Evolutionary conservation across 1,140 invertebrate genomes (phyloP), one percentile per base, ranked within the genome.

Genomic region (Neotoxoptera formosana): DNA sequence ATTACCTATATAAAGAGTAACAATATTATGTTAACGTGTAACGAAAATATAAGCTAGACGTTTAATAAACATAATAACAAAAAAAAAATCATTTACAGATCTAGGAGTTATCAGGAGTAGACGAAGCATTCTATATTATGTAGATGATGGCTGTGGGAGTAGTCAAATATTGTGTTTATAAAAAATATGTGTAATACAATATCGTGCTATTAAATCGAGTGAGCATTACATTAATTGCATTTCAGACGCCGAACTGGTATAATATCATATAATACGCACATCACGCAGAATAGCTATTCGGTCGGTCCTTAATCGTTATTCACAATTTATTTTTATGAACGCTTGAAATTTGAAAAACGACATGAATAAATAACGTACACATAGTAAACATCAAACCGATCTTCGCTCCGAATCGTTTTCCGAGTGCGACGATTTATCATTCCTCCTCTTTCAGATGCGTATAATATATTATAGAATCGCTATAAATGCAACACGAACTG

Each of bases 291-390:
- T n/a, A 76, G 60, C 30, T 76, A 25, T 84, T 41, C 36, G 36
- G 36, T 6, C 60, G 6, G n/a, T 7, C 60, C 60, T 76, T n/a
- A 76, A 76, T 76, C 60, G n/a, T 76, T 76, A 76, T 76, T 76
- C 14, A 45, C 41, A 84, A 84, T 45, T 84, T 84, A 41, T 45
- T 84, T 36, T 84, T 84, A 84, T 84, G 83, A 84, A 45, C 83
- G 25, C 36, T 84, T 25, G 3, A 41, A 41, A n/a, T 76, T 76
- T 76, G 14, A 76, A 76, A 76, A 76, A 76, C 60, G n/a, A 76
- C 30, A 34, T 76, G 17, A 76, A 76, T n/a, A 76, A 76, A 76
- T n/a, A 76, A 76, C n/a, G 30, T 76, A 76, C n/a, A n/a, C n/a
- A n/a, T 34, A n/a, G 14, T 76, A 76, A 34, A 76, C 60, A 76